These are phyloP conservation scores for Deilephila porcellus DNA, from an alignment of 2,888 invertebrate species.

Conservation along the genomic window DNA sequence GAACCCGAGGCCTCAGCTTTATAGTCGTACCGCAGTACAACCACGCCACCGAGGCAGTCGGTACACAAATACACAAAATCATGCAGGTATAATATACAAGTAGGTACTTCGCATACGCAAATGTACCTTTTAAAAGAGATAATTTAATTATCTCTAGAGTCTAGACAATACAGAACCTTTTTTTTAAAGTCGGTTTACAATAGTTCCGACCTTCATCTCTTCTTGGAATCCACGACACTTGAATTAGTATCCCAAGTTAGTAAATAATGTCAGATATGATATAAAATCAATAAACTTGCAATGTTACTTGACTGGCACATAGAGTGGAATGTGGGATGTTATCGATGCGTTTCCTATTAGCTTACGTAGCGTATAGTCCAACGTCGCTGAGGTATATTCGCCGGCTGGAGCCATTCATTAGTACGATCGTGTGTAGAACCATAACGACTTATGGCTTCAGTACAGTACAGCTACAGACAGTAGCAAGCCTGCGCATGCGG, in stretches of 20 bases:
- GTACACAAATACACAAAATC: neutral
- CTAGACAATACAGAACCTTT: no score
- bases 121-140: no score
- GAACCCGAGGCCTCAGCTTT: no score
- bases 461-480: neutral
- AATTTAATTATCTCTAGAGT: no score
- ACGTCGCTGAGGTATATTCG: neutral
- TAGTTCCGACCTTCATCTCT: no score
- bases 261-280: no score
- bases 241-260: no score
- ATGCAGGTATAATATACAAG: no score
- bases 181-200: no score
- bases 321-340: neutral
- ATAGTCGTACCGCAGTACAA: no score
- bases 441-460: conserved; percentile 15
- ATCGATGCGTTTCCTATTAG: conserved; percentile 10
- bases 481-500: conserved; percentile 67
- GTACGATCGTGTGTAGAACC: conserved; percentile 19
- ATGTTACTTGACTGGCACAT: neutral
- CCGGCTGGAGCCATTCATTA: conserved; percentile 40
- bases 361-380: neutral
- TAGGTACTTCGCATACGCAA: neutral
- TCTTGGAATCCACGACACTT: no score
- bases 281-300: neutral
- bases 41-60: no score